Evolutionary conservation across 2,888 invertebrate genomes (phyloP).

Genomic region (Lypha dubia): DNA sequence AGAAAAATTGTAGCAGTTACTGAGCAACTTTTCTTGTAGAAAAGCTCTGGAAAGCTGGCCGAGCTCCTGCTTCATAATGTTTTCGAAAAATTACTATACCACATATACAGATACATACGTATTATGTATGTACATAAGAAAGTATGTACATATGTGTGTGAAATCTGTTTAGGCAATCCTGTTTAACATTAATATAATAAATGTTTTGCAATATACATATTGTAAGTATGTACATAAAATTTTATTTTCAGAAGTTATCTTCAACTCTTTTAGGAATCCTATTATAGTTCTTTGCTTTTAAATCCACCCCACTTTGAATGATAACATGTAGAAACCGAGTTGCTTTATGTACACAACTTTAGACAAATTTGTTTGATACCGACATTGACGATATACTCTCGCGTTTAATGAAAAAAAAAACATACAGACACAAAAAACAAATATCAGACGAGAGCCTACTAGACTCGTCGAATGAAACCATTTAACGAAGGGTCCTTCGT

Average conservation of each 20-base stretch:
- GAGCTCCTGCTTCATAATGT: neutral
- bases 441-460: neutral
- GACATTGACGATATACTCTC: neutral
- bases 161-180: too few relatives aligned
- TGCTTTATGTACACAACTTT: neutral
- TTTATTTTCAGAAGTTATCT: neutral
- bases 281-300: neutral
- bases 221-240: neutral
- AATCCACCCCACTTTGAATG: neutral
- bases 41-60: neutral
- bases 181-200: too few relatives aligned
- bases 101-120: too few relatives aligned
- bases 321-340: neutral
- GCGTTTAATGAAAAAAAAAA: neutral
- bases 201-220: too few relatives aligned
- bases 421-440: neutral
- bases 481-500: slow-evolving; percentile 18
- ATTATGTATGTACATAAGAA: too few relatives aligned
- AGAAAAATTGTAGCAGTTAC: neutral
- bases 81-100: too few relatives aligned
- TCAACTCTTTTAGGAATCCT: neutral
- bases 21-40: neutral
- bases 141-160: neutral
- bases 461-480: neutral
- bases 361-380: slow-evolving; percentile 2